These are phyloP conservation scores for Prunella fulvescens DNA, from an alignment of 2,113 vertebrate species.

Conservation along the genomic window DNA sequence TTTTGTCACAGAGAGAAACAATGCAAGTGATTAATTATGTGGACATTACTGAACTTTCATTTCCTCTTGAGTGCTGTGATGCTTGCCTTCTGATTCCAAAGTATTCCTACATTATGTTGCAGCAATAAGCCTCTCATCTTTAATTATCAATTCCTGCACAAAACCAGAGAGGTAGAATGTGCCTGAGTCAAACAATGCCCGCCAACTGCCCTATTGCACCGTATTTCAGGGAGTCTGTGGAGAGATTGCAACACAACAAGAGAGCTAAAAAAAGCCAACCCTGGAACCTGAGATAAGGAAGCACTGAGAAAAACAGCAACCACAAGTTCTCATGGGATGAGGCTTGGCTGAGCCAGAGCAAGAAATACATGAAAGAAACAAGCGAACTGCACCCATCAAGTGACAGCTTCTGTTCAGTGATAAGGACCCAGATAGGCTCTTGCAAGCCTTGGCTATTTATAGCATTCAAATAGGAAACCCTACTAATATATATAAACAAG, in stretches of 20 bases:
- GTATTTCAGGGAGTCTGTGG: neutral
- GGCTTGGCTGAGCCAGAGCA: conserved; percentile 41
- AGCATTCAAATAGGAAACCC: neutral
- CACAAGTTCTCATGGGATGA: conserved; percentile 45
- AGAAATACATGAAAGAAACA: conserved; percentile 58
- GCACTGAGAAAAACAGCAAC: conserved; percentile 52
- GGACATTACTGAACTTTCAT: conserved; percentile 36
- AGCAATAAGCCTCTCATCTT: conserved; percentile 13
- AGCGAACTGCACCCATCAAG: conserved; percentile 32
- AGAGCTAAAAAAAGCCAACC: conserved; percentile 48
- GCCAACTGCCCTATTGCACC: neutral
- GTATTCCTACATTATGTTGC: neutral
- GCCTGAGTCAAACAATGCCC: neutral
- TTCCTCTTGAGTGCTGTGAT: conserved; percentile 12
- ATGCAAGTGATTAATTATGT: conserved; percentile 9
- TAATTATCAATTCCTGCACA: conserved; percentile 17
- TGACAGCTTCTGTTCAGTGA: conserved; percentile 37
- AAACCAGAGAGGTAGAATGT: neutral
- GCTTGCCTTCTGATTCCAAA: conserved; percentile 10
- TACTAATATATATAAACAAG: neutral
- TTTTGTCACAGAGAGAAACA: conserved; percentile 28
- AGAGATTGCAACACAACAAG: conserved; percentile 25
- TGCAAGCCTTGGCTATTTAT: conserved; percentile 12
- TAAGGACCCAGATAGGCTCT: conserved; percentile 39
- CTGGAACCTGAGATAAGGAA: conserved; percentile 60